phyloP scores from a whole-genome alignment of 2,113 vertebrate species.

The Crocuta crocuta region DNA sequence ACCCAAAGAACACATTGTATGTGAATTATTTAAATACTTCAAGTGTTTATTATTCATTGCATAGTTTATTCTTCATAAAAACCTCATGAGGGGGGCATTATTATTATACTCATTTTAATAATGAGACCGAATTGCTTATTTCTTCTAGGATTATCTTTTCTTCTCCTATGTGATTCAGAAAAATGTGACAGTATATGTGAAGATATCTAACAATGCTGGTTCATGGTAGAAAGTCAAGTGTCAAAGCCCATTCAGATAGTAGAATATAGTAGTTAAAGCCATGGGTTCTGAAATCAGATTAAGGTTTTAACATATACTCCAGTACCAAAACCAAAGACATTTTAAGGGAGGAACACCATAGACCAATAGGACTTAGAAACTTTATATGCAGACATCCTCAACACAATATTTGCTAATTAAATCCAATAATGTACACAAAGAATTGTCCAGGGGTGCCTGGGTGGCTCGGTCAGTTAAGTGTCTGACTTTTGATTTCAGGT shows the following conservation, averaged over 20 bases:
- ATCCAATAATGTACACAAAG: neutral
- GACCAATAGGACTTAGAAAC: neutral
- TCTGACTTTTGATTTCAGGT: too few relatives aligned
- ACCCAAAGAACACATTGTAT: neutral
- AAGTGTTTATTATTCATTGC: neutral
- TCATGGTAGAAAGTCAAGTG: neutral
- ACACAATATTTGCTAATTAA: constrained; percentile 4
- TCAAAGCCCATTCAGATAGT: neutral
- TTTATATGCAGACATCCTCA: neutral
- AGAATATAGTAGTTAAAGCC: neutral
- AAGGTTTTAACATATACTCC: neutral
- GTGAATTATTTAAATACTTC: neutral
- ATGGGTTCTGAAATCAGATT: neutral
- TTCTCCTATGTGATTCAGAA: neutral
- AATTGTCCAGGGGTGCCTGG: neutral
- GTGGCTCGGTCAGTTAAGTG: too few relatives aligned
- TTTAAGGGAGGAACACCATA: neutral
- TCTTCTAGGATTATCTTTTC: neutral
- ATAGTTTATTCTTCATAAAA: neutral
- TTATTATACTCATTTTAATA: constrained; percentile 6
- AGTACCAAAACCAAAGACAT: neutral
- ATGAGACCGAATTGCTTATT: neutral
- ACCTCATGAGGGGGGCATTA: neutral
- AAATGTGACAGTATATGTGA: neutral
- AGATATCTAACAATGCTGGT: neutral